These are phyloP conservation scores for Homalodisca vitripennis DNA, from an alignment of 1,140 invertebrate genomes.

Conservation along the genomic window DNA sequence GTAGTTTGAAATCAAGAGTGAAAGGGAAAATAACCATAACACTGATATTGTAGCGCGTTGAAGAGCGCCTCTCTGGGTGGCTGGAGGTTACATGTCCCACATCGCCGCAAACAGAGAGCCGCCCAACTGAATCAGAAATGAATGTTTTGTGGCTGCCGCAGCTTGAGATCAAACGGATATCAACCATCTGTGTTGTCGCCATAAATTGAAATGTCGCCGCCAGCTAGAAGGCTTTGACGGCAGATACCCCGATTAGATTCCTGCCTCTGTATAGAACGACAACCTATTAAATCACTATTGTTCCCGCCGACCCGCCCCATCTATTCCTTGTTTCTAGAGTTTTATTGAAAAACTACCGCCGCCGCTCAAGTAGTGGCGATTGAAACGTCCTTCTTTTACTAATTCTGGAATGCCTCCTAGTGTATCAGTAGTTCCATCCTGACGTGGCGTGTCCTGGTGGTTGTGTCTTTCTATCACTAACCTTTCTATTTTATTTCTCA, in stretches of 20 bases:
- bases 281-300: conserved; percentile 25
- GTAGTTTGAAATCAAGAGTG: too few relatives aligned
- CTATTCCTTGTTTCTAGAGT: background rate
- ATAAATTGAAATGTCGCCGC: conserved; percentile 30
- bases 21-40: too few relatives aligned
- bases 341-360: conserved; percentile 3
- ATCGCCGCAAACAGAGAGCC: too few relatives aligned
- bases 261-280: conserved; percentile 6
- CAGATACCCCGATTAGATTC: conserved; percentile 4
- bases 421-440: background rate
- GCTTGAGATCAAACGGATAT: conserved; percentile 5
- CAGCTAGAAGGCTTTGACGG: conserved; percentile 17
- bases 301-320: background rate
- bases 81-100: too few relatives aligned
- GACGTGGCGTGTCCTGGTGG: too few relatives aligned
- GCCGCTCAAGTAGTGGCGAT: background rate
- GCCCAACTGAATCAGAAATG: conserved; percentile 8
- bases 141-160: conserved; percentile 22
- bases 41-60: too few relatives aligned
- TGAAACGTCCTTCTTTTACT: conserved; percentile 6
- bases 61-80: too few relatives aligned
- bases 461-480: too few relatives aligned
- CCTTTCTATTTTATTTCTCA: too few relatives aligned
- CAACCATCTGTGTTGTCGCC: conserved; percentile 23
- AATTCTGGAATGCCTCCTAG: background rate